Evolutionary conservation across 2,113 vertebrate species (phyloP).

Genomic region (Isichthys henryi): DNA sequence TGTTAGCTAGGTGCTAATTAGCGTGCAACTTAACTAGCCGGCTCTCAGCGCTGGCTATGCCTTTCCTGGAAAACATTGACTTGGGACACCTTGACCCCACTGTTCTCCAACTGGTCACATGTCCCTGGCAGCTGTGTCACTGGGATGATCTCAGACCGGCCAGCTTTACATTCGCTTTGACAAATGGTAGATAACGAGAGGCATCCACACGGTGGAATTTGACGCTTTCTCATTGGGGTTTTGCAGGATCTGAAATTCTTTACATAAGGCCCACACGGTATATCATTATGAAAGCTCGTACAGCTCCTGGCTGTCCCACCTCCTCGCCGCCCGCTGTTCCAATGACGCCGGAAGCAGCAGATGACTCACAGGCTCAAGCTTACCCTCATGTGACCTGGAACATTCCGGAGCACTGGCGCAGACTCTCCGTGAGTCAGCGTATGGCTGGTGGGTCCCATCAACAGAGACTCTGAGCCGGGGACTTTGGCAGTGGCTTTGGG

Average conservation of each 20-base stretch:
- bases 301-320: background rate
- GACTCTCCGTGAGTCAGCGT: conserved; percentile 14
- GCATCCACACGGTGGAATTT: background rate
- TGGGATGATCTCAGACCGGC: background rate
- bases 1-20: background rate
- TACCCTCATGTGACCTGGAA: conserved; percentile 40
- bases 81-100: background rate
- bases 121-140: background rate
- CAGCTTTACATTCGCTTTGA: background rate
- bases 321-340: background rate
- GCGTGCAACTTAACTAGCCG: background rate
- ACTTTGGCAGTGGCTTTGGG: conserved; percentile 27
- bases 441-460: conserved; percentile 25
- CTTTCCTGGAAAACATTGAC: background rate
- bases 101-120: background rate
- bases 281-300: background rate
- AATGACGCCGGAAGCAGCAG: background rate
- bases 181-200: background rate
- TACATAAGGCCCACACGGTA: background rate
- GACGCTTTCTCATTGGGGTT: background rate
- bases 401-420: conserved; percentile 28
- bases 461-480: conserved; percentile 27
- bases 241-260: background rate
- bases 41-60: background rate
- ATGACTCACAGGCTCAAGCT: conserved; percentile 34